phyloP scores from a whole-genome alignment of 2,888 invertebrate species.

The Dromius quadrimaculatus region DNA sequence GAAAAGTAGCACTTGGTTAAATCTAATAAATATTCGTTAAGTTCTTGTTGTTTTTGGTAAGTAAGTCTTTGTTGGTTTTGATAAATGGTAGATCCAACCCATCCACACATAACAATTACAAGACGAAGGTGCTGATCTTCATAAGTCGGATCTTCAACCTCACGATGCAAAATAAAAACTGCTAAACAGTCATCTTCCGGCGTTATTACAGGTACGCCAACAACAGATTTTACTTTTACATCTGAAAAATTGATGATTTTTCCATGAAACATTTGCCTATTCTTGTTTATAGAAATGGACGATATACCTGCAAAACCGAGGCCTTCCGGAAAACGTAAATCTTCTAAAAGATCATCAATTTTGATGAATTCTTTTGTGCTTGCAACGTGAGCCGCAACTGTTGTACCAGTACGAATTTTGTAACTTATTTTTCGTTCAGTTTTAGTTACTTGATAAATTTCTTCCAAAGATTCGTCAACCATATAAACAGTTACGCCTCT shows the following conservation, averaged over 20 bases:
- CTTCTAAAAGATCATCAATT: conserved; percentile 70
- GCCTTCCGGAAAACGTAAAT: conserved; percentile 72
- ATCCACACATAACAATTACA: conserved; percentile 63
- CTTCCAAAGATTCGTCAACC: conserved; percentile 69
- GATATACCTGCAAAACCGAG: conserved; percentile 63
- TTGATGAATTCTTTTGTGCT: conserved; percentile 70
- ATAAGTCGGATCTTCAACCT: conserved; percentile 61
- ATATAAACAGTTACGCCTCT: conserved; percentile 72
- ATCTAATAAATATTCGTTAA: conserved; percentile 64
- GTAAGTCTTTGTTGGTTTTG: conserved; percentile 64
- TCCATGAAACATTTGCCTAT: neutral
- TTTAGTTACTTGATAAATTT: conserved; percentile 70
- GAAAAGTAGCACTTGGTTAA: conserved; percentile 69
- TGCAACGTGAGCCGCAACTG: conserved; percentile 72
- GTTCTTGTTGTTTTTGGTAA: conserved; percentile 64
- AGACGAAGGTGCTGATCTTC: conserved; percentile 63
- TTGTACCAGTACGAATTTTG: conserved; percentile 70
- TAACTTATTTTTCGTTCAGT: conserved; percentile 71
- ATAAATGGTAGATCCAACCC: conserved; percentile 67
- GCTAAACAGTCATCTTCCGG: conserved; percentile 72
- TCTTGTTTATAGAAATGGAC: too few species aligned
- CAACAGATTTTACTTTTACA: conserved; percentile 70
- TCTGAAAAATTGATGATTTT: conserved; percentile 61
- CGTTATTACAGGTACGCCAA: conserved; percentile 73
- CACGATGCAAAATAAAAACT: conserved; percentile 71